A percentile compares a stretch with the other conserved stretches of the same genome.
Conservation (phyloP, 37 sponge, comb jelly and placozoan species). For the Corticium candelabrum region DNA sequence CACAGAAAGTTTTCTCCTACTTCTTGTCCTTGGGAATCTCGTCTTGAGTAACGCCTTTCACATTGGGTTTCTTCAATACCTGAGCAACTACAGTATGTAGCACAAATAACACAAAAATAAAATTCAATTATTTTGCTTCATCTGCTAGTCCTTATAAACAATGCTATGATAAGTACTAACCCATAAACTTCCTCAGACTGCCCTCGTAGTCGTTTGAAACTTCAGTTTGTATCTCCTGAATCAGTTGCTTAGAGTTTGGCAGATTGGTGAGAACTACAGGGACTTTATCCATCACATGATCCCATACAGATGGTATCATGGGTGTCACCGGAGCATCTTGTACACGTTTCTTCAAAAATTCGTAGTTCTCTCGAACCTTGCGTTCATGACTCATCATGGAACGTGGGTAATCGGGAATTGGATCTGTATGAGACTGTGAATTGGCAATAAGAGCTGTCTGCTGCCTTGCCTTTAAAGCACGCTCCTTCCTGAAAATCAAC, state of each 20-base stretch:
- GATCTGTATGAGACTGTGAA: neutral
- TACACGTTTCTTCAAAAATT: conserved; percentile 71
- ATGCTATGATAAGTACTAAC: conserved; percentile 19
- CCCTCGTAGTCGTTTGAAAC: conserved; percentile 41
- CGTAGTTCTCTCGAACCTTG: conserved; percentile 72
- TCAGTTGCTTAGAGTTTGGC: conserved; percentile 16
- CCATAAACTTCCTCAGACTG: conserved; percentile 46
- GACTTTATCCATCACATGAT: conserved; percentile 37
- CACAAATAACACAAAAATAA: neutral
- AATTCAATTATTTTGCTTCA: neutral
- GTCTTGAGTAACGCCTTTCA: conserved; percentile 53
- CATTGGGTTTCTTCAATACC: conserved; percentile 60
- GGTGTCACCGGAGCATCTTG: conserved; percentile 70
- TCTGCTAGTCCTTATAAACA: neutral
- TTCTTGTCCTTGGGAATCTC: conserved; percentile 30
- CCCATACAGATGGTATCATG: conserved; percentile 59
- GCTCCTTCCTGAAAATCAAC: conserved; percentile 67
- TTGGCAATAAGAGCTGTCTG: conserved; percentile 47
- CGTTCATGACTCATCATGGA: conserved; percentile 82
- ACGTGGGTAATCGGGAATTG: conserved; percentile 44
- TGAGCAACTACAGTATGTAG: conserved; percentile 50
- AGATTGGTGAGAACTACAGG: conserved; percentile 19
- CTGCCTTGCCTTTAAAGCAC: conserved; percentile 37
- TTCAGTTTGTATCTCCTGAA: conserved; percentile 13
- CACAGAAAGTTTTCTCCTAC: conserved; percentile 45